Base-by-base conservation (phyloP, 2,797 vertebrate genomes). In the Crenuchus spilurus region DNA sequence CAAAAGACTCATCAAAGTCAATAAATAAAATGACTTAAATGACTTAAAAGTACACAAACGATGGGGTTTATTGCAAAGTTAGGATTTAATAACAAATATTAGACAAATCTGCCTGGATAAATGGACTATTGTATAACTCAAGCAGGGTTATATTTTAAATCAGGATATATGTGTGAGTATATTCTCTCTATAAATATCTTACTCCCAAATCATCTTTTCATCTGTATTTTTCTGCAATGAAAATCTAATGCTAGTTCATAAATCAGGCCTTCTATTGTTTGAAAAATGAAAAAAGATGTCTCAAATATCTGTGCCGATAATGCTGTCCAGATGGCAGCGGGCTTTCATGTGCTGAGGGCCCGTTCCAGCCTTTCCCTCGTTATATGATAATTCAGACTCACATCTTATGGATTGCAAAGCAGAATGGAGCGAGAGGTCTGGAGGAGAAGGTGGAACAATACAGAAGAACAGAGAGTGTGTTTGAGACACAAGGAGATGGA, bases 221-320 rank as follows among this genome's bases (percentile, higher is more conserved):
- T 94, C 88, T 91, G 83, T 87, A 85, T 86, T 84, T 89, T 87
- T 89, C 82, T 87, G 86, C 92, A 91, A 83, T 91, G 91, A 93
- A 92, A 84, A 89, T 93, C 91, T 89, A 93, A 93, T 91, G 92
- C 91, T 86, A 89, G 80, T 85, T 88, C 91, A 91, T 96, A 94
- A 95, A 94, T 94, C 93, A 95, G 93, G 88, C 80, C 46, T 85
- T 84, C 92, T 86, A 94, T 94, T 96, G 93, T 95, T 92, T 89
- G 88, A 91, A 88, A 91, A 91, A 89, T 75, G 85, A 92, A 94
- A 93, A 95, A 94, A 94, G 83, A 91, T 90, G 91, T 92, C 88
- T 82, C 64, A 89, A 89, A 92, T 94, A 94, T 95, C 92, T 92
- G 78, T 82, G 84, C 83, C 82, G 83, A 85, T 95, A 96, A 96